phyloP scores from a whole-genome alignment of 1,140 invertebrate genomes.

The Macrobrachium nipponense region DNA sequence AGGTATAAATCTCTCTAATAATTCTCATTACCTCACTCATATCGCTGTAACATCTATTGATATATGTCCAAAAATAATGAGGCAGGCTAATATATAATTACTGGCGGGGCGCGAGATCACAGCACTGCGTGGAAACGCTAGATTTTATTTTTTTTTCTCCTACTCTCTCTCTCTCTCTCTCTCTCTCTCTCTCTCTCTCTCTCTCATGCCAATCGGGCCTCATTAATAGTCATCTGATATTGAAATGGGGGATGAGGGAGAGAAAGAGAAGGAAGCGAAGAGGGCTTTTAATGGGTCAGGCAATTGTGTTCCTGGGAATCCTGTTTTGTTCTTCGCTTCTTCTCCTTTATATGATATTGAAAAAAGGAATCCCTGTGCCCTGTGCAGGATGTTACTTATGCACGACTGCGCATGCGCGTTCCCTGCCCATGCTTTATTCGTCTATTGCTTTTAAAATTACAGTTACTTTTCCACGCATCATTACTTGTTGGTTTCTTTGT shows the following conservation, averaged over 20 bases:
- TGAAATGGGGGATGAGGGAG: slow-evolving; percentile 6
- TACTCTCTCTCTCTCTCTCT: slow-evolving; percentile 20
- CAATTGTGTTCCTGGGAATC: too few relatives aligned
- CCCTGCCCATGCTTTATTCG: too few relatives aligned
- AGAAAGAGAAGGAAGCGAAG: background rate
- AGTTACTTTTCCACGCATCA: too few relatives aligned
- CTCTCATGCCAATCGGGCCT: background rate
- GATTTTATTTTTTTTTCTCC: background rate
- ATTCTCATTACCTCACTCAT: slow-evolving; percentile 30
- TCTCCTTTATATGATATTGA: too few relatives aligned
- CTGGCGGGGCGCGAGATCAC: background rate
- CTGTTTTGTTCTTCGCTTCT: too few relatives aligned
- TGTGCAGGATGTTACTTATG: too few relatives aligned
- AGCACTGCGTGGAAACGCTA: too few relatives aligned
- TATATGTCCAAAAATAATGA: slow-evolving; percentile 36
- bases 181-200: slow-evolving; percentile 7
- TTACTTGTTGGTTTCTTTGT: too few relatives aligned
- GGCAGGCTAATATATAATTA: slow-evolving; percentile 16
- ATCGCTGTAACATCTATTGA: slow-evolving; percentile 36
- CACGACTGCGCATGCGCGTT: too few relatives aligned
- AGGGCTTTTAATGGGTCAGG: too few relatives aligned
- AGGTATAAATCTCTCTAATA: slow-evolving; percentile 16
- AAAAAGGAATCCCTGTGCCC: too few relatives aligned
- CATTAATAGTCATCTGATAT: background rate
- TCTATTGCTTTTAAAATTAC: too few relatives aligned